phyloP scores from a whole-genome alignment of 2,888 invertebrate genomes.

The Mesorhabditis belari region DNA sequence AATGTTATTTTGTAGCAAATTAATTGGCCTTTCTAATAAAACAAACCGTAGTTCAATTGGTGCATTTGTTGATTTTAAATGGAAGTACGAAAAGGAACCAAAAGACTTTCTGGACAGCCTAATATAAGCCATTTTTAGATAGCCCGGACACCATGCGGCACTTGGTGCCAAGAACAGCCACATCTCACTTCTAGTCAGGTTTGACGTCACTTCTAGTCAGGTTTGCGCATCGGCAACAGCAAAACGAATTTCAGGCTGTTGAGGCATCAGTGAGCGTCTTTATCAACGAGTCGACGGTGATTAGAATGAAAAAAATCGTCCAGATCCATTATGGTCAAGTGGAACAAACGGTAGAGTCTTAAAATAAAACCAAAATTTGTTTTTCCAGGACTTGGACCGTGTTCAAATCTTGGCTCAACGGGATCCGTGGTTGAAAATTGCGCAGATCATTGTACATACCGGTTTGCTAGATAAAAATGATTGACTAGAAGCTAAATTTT shows the following conservation, averaged over 20 bases:
- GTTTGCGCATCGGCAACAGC: no score
- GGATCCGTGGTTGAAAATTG: constrained; percentile 6
- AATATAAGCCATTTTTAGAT: not conserved
- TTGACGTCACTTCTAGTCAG: not conserved
- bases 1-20: no score
- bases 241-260: not conserved
- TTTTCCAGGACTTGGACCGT: not conserved
- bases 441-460: constrained; percentile 1
- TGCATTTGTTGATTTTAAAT: no score
- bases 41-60: no score
- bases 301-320: constrained; percentile 10
- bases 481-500: not conserved
- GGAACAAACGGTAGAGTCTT: not conserved
- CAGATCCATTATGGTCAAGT: constrained; percentile 6
- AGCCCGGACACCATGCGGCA: not conserved
- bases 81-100: not conserved
- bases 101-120: not conserved
- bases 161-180: not conserved
- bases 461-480: not conserved
- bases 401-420: not conserved
- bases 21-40: no score
- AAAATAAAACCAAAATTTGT: no score
- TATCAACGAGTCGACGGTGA: not conserved
- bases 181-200: no score
- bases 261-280: not conserved